Conservation (phyloP, 1,140 invertebrate genomes). For the Nixonia krombeini region DNA sequence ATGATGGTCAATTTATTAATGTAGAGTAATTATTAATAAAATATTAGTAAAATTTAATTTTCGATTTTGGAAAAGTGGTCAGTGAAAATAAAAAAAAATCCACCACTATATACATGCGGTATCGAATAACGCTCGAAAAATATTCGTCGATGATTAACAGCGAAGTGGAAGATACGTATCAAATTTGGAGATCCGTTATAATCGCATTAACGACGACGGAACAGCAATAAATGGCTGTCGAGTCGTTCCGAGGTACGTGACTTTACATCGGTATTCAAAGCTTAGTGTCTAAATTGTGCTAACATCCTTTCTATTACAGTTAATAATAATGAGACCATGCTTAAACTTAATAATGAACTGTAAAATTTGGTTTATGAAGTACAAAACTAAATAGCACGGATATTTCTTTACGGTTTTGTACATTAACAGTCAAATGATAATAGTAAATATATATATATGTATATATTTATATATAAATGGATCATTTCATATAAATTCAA, state of each 20-base stretch:
- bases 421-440: conserved; percentile 37
- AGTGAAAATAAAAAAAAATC: no score
- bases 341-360: conserved; percentile 37
- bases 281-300: neutral
- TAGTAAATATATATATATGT: no score
- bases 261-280: neutral
- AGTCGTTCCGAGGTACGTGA: neutral
- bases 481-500: conserved; percentile 16
- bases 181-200: conserved; percentile 20
- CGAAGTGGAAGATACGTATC: conserved; percentile 15
- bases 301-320: neutral
- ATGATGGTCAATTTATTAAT: no score
- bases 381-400: conserved; percentile 30
- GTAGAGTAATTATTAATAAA: no score
- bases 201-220: no score
- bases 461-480: no score
- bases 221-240: conserved; percentile 23
- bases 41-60: no score
- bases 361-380: conserved; percentile 42
- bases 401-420: conserved; percentile 25
- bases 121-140: no score
- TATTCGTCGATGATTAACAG: neutral
- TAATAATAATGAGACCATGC: conserved; percentile 43
- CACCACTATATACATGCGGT: no score
- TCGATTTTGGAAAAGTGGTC: no score